A percentile compares a stretch with the other conserved stretches of the same genome.
Conservation (phyloP, 2,113 vertebrate species). For the Microcebus jonahi region DNA sequence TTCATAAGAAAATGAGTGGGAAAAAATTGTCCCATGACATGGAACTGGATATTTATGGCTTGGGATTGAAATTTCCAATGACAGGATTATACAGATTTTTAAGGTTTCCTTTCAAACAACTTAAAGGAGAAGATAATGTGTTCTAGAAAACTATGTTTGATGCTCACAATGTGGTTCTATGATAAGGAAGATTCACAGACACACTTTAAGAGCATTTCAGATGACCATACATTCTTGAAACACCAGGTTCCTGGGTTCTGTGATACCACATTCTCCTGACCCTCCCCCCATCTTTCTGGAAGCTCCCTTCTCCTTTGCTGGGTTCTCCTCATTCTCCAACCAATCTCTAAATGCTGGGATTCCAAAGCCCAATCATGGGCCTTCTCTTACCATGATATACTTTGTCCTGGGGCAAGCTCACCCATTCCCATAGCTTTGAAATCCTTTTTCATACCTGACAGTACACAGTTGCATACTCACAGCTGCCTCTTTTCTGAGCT, state of each 20-base stretch:
- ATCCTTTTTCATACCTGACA: background rate
- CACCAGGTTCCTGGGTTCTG: background rate
- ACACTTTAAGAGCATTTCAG: background rate
- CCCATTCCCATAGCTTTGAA: background rate
- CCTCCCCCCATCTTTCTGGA: background rate
- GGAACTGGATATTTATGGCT: background rate
- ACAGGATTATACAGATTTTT: background rate
- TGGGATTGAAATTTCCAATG: slow-evolving; percentile 5
- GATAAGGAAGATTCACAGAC: background rate
- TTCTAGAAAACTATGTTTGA: background rate
- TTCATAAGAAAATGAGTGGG: background rate
- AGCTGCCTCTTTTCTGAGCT: background rate
- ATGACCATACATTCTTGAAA: background rate
- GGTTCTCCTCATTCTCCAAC: background rate
- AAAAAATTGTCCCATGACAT: background rate
- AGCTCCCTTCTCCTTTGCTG: background rate
- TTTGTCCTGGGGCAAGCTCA: background rate
- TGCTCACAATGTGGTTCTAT: background rate
- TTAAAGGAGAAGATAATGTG: background rate
- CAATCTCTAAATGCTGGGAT: background rate
- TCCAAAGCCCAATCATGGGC: background rate
- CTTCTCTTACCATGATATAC: background rate
- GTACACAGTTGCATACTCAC: background rate
- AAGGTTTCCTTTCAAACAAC: slow-evolving; percentile 4
- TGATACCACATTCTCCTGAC: background rate